Evolutionary conservation across 2,797 vertebrate genomes (phyloP).

Genomic region (Sylvia borin): DNA sequence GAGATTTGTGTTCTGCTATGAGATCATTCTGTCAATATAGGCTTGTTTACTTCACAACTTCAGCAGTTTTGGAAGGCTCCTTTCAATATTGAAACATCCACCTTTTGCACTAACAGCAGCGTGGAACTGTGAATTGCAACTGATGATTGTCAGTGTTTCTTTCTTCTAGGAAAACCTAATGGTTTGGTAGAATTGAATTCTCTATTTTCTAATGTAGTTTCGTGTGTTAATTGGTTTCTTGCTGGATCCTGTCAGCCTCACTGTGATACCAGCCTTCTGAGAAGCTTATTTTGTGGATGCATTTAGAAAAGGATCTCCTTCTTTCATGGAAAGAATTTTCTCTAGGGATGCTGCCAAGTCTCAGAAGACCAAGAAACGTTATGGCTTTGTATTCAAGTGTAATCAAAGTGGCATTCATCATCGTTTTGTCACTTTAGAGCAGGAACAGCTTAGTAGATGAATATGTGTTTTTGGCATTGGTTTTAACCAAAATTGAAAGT

Average conservation of each 20-base stretch:
- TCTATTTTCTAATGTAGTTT: conserved; percentile 7
- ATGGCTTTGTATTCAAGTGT: neutral
- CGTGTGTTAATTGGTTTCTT: conserved; percentile 6
- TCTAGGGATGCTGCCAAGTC: conserved; percentile 5
- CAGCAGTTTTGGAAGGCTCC: neutral
- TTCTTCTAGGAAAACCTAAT: neutral
- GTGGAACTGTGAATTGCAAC: neutral
- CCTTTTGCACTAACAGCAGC: neutral
- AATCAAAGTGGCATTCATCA: neutral
- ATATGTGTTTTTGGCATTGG: neutral
- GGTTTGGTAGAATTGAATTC: conserved; percentile 4
- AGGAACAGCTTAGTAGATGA: neutral
- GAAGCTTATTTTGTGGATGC: conserved; percentile 1
- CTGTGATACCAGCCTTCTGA: neutral
- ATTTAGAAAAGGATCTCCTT: neutral
- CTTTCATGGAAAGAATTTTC: conserved; percentile 1
- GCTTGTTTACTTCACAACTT: conserved; percentile 10
- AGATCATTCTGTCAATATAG: neutral
- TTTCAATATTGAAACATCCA: neutral
- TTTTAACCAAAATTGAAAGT: neutral
- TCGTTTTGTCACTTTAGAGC: conserved; percentile 1
- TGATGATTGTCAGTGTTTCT: neutral
- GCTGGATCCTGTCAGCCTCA: neutral
- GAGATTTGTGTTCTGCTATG: neutral
- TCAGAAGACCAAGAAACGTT: neutral